Conservation (phyloP, 2,113 vertebrate genomes). For the Puffinus mauretanicus region DNA sequence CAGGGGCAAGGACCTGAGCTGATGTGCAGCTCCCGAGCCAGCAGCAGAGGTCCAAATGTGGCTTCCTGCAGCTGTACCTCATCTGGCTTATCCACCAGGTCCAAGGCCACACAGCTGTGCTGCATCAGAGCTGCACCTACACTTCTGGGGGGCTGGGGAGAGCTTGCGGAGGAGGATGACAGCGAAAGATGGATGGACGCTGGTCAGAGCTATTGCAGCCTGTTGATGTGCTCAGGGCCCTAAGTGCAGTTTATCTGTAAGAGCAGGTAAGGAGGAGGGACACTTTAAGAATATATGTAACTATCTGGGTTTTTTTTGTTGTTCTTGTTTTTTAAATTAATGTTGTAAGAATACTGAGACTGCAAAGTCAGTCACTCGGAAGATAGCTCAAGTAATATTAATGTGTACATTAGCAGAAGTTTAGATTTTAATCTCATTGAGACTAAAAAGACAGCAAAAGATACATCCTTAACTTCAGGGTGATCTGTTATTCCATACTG, state of each 20-base stretch:
- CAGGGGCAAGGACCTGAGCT: not conserved
- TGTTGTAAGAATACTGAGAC: not conserved
- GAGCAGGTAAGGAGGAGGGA: not conserved
- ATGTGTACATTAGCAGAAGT: not conserved
- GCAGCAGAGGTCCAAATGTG: not conserved
- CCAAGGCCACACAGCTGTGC: not conserved
- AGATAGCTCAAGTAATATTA: not conserved
- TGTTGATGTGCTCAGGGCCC: not conserved
- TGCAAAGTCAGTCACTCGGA: not conserved
- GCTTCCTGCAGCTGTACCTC: not conserved
- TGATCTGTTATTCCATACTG: not conserved
- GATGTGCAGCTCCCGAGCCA: not conserved
- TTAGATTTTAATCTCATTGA: not conserved
- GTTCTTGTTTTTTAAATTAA: not conserved
- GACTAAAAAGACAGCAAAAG: not conserved
- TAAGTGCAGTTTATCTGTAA: not conserved
- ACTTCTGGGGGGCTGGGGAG: not conserved
- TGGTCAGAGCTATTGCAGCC: not conserved
- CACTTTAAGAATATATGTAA: not conserved
- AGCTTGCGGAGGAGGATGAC: not conserved
- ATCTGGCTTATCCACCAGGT: no score
- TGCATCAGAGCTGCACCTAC: not conserved
- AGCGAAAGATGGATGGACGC: not conserved
- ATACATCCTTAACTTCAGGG: not conserved
- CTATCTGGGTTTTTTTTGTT: not conserved